These are phyloP conservation scores for Ostrea denselamellosa DNA, from an alignment of 1,140 invertebrate species.

Conservation along the genomic window DNA sequence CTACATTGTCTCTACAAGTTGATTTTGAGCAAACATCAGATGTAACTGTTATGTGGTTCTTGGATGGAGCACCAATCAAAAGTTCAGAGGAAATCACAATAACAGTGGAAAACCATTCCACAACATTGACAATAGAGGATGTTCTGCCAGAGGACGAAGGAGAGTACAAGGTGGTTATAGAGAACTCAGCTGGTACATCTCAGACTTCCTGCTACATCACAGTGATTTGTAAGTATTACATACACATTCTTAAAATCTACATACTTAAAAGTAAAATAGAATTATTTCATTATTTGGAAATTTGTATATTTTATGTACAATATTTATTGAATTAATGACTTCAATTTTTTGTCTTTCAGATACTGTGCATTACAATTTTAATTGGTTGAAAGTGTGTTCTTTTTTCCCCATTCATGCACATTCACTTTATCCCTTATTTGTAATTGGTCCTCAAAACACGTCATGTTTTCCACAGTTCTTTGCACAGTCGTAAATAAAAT, in stretches of 20 bases:
- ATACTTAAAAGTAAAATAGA: background rate
- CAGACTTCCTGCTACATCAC: constrained; percentile 72
- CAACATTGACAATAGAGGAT: constrained; percentile 71
- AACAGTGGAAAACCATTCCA: constrained; percentile 66
- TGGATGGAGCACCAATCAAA: constrained; percentile 85
- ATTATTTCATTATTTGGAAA: background rate
- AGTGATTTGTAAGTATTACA: constrained; percentile 71
- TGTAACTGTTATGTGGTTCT: constrained; percentile 92
- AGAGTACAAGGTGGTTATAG: constrained; percentile 72
- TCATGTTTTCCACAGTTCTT: background rate
- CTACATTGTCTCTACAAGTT: constrained; percentile 76
- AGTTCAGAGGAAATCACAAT: constrained; percentile 63
- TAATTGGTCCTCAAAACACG: background rate
- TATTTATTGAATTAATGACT: background rate
- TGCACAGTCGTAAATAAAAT: background rate
- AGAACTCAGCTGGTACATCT: constrained; percentile 71
- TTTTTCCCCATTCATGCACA: background rate
- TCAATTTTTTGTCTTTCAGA: constrained; percentile 49
- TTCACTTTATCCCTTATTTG: background rate
- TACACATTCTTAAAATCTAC: background rate
- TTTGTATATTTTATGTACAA: background rate
- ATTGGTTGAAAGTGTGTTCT: constrained; percentile 40
- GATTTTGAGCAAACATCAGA: constrained; percentile 93
- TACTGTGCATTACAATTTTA: constrained; percentile 43
- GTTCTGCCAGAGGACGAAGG: constrained; percentile 75